These are phyloP conservation scores for Musca domestica DNA, from an alignment of 1,140 invertebrate genomes.

Conservation along the genomic window DNA sequence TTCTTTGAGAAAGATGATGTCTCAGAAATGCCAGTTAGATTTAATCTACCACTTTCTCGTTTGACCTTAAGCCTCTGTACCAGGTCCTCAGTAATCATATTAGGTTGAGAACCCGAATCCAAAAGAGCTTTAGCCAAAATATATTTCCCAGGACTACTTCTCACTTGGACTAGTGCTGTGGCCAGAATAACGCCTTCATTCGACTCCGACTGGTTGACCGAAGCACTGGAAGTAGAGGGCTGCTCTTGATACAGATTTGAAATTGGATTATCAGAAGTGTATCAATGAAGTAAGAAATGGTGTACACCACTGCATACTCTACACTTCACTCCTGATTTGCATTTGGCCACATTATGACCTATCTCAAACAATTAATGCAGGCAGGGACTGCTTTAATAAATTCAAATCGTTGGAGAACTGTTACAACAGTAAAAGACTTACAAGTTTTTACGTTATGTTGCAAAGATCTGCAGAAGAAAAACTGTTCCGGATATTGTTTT, in stretches of 20 bases:
- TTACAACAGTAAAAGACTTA: background rate
- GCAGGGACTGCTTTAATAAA: background rate
- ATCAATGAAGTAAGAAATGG: too few species aligned
- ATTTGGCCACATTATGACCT: constrained; percentile 14
- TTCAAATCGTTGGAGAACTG: constrained; percentile 17
- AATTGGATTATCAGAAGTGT: background rate
- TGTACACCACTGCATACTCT: constrained; percentile 11
- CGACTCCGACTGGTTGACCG: background rate
- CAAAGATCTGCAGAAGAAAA: constrained; percentile 6
- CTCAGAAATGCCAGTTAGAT: too few species aligned
- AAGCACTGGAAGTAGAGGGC: background rate
- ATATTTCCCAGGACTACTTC: too few species aligned
- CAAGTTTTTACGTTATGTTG: background rate
- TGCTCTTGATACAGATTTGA: background rate
- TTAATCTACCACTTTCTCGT: background rate
- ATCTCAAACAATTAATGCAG: constrained; percentile 17
- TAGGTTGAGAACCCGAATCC: too few species aligned
- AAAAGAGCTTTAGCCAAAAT: too few species aligned
- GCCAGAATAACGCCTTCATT: constrained; percentile 15
- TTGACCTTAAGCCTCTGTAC: background rate
- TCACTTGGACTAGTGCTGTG: too few species aligned
- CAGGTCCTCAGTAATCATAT: constrained; percentile 20
- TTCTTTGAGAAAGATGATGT: too few species aligned
- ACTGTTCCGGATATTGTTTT: background rate
- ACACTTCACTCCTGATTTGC: background rate